These are phyloP conservation scores for Phalera bucephala DNA, from an alignment of 2,888 invertebrate genomes.

Conservation along the genomic window DNA sequence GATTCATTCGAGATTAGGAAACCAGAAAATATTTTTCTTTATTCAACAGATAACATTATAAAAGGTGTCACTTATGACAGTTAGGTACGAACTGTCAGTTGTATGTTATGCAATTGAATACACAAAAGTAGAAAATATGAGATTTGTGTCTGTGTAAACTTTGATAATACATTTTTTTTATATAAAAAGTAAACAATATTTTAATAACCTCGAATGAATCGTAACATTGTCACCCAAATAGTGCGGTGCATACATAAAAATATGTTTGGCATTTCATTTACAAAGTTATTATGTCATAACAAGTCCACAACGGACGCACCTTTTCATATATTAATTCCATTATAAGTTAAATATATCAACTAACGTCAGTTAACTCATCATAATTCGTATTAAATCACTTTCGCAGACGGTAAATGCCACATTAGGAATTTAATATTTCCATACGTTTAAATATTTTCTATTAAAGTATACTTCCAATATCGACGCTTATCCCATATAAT, in stretches of 20 bases:
- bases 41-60: constrained; percentile 1
- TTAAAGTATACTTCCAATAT: constrained; percentile 50
- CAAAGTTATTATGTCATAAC: constrained; percentile 42
- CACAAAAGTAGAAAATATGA: too few relatives aligned
- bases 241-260: constrained; percentile 50
- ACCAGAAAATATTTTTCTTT: not conserved
- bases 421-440: constrained; percentile 75
- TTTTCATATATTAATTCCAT: constrained; percentile 46
- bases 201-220: constrained; percentile 45
- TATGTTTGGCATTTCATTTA: constrained; percentile 68
- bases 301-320: constrained; percentile 26
- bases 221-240: constrained; percentile 50
- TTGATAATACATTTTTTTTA: too few relatives aligned
- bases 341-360: constrained; percentile 62
- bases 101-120: too few relatives aligned
- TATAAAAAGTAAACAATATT: constrained; percentile 4
- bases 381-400: constrained; percentile 75
- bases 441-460: constrained; percentile 49
- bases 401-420: constrained; percentile 81
- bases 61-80: too few relatives aligned
- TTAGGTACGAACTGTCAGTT: too few relatives aligned
- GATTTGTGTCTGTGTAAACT: too few relatives aligned
- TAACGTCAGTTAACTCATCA: constrained; percentile 67
- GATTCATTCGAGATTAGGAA: constrained; percentile 37
- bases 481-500: constrained; percentile 52